These are phyloP conservation scores for Drosophila falleni DNA, from an alignment of 2,888 invertebrate species.

Conservation along the genomic window DNA sequence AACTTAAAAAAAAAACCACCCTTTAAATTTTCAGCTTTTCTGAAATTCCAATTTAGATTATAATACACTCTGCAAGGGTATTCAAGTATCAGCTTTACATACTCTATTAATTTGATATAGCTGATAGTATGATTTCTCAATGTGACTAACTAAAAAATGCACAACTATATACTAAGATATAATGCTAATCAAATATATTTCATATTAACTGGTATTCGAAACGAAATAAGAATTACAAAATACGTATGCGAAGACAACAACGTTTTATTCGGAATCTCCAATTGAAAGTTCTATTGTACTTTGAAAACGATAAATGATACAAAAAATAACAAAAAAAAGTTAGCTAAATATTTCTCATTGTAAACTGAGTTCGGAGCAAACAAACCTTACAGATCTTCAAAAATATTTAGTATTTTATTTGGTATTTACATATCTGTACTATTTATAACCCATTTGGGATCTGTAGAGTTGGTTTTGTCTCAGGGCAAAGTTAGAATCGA, in stretches of 20 bases:
- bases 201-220: constrained; percentile 16
- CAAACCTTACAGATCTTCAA: constrained; percentile 12
- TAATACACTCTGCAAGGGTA: constrained; percentile 6
- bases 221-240: constrained; percentile 8
- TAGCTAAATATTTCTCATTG: constrained; percentile 33
- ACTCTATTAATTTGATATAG: constrained; percentile 3
- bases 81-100: constrained; percentile 11
- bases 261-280: constrained; percentile 25
- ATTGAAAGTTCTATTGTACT: constrained; percentile 5
- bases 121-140: constrained; percentile 28
- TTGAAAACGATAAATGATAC: constrained; percentile 4
- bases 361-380: constrained; percentile 1
- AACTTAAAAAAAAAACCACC: background rate
- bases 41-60: background rate
- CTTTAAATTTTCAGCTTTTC: background rate
- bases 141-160: constrained; percentile 42
- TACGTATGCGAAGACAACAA: constrained; percentile 40
- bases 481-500: constrained; percentile 2
- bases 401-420: constrained; percentile 5
- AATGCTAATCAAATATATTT: constrained; percentile 21
- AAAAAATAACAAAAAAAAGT: constrained; percentile 10
- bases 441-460: background rate
- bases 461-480: background rate
- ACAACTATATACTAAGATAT: constrained; percentile 31
- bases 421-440: constrained; percentile 39